Conservation (phyloP, 2,797 vertebrate species). For the Lophius americanus region DNA sequence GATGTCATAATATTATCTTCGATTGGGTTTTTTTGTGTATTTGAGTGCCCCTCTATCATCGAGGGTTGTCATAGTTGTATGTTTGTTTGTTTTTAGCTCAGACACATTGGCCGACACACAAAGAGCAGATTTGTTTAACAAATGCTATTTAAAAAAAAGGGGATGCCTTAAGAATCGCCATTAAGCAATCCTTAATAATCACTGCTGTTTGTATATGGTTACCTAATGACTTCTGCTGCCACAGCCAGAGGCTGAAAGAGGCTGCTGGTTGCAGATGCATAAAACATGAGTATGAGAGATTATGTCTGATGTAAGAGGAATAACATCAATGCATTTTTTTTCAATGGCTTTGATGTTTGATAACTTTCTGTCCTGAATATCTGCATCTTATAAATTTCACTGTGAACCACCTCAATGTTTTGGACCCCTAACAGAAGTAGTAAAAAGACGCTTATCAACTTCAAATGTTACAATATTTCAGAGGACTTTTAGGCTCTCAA, state of each 20-base stretch:
- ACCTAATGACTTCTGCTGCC: constrained; percentile 66
- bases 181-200: constrained; percentile 70
- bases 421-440: constrained; percentile 35
- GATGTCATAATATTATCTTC: too few relatives aligned
- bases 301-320: constrained; percentile 40
- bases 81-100: too few relatives aligned
- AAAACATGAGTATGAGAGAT: constrained; percentile 36
- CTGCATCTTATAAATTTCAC: constrained; percentile 30
- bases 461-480: constrained; percentile 58
- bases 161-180: constrained; percentile 66
- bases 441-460: constrained; percentile 47
- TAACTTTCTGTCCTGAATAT: constrained; percentile 25
- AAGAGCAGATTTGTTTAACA: too few relatives aligned
- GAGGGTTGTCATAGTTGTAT: too few relatives aligned
- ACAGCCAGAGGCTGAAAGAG: constrained; percentile 78
- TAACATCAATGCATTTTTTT: constrained; percentile 24
- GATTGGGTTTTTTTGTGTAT: too few relatives aligned
- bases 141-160: too few relatives aligned
- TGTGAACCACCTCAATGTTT: constrained; percentile 33
- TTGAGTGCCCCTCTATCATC: too few relatives aligned
- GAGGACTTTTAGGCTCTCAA: constrained; percentile 67
- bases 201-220: constrained; percentile 68
- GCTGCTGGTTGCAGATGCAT: constrained; percentile 47
- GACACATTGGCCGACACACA: too few relatives aligned
- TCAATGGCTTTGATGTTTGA: constrained; percentile 25